These are phyloP conservation scores for Ips typographus DNA, from an alignment of 1,140 invertebrate genomes.

Conservation along the genomic window DNA sequence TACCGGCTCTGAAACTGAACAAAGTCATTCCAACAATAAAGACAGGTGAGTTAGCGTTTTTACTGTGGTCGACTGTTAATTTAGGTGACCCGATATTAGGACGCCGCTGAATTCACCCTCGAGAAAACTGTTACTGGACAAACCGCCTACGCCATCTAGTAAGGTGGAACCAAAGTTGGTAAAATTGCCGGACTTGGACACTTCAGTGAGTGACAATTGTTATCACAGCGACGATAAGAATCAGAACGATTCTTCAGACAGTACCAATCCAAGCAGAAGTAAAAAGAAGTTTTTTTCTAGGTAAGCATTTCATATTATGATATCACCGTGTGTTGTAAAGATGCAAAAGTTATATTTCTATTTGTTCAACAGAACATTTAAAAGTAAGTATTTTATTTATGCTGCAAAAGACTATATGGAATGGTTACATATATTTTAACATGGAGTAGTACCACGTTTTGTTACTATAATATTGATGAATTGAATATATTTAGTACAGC, in stretches of 20 bases:
- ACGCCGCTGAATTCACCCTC: conserved; percentile 45
- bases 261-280: conserved; percentile 48
- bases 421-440: no score
- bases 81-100: conserved; percentile 17
- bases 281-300: conserved; percentile 64
- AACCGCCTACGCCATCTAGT: conserved; percentile 40
- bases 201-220: conserved; percentile 49
- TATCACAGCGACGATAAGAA: conserved; percentile 47
- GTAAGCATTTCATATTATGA: conserved; percentile 8
- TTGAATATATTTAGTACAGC: no score
- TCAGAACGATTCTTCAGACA: conserved; percentile 47
- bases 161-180: conserved; percentile 44
- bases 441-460: no score
- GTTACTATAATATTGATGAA: no score
- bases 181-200: conserved; percentile 49
- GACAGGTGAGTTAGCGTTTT: conserved; percentile 42
- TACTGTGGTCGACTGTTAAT: no score
- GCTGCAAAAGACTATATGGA: no score
- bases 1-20: conserved; percentile 74
- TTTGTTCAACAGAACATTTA: no score
- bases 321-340: no score
- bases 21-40: conserved; percentile 65
- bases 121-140: conserved; percentile 38
- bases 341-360: no score
- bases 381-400: no score